These are phyloP conservation scores for Eristalis tenax DNA, from an alignment of 2,888 invertebrate genomes.

Conservation along the genomic window DNA sequence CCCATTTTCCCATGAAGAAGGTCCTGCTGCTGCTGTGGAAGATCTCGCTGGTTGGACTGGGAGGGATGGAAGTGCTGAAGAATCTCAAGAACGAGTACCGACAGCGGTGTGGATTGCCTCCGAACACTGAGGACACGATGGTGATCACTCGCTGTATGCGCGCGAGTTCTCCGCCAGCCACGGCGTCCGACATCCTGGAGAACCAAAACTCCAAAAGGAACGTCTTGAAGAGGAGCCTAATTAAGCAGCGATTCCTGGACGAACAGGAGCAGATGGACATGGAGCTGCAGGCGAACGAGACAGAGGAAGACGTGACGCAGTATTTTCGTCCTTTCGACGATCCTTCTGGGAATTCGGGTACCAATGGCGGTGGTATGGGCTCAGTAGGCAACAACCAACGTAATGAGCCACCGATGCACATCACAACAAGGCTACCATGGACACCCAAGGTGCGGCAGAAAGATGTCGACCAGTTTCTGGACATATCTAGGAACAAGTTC, in stretches of 20 bases:
- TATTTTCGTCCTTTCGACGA: slow-evolving; percentile 81
- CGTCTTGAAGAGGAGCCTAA: slow-evolving; percentile 88
- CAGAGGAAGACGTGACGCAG: slow-evolving; percentile 82
- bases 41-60: slow-evolving; percentile 93
- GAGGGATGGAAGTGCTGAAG: slow-evolving; percentile 93
- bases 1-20: slow-evolving; percentile 99
- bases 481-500: slow-evolving; percentile 95
- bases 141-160: slow-evolving; percentile 97
- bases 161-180: slow-evolving; percentile 96
- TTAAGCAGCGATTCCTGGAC: slow-evolving; percentile 95
- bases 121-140: slow-evolving; percentile 94
- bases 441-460: slow-evolving; percentile 96
- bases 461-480: slow-evolving; percentile 95
- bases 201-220: slow-evolving; percentile 91
- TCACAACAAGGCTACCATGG: slow-evolving; percentile 90
- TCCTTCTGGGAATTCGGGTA: slow-evolving; percentile 76
- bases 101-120: slow-evolving; percentile 87
- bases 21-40: slow-evolving; percentile 98
- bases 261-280: slow-evolving; percentile 89
- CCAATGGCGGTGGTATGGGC: slow-evolving; percentile 27
- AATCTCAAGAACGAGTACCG: slow-evolving; percentile 88
- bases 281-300: slow-evolving; percentile 85
- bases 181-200: slow-evolving; percentile 93
- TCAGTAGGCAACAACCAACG: slow-evolving; percentile 77
- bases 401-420: slow-evolving; percentile 76